These are phyloP conservation scores for Agrotis segetum DNA, from an alignment of 2,888 invertebrate genomes.

Conservation along the genomic window DNA sequence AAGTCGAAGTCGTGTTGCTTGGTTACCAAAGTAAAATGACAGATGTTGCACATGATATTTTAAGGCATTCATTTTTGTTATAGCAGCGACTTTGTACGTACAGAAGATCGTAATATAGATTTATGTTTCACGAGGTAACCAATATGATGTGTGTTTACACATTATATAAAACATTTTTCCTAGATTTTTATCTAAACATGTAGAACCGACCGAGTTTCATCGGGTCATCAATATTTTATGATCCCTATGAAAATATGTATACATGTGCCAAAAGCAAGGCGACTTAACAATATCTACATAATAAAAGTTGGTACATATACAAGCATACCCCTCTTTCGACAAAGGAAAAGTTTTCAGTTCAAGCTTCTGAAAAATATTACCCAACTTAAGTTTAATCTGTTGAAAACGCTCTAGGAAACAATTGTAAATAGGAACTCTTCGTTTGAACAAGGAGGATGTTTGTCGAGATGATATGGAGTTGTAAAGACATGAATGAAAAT, in stretches of 20 bases:
- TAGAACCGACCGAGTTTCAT: slow-evolving; percentile 11
- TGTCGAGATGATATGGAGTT: slow-evolving; percentile 54
- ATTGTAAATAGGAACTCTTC: slow-evolving; percentile 82
- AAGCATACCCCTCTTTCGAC: slow-evolving; percentile 65
- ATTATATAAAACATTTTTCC: slow-evolving; percentile 10
- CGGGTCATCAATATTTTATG: slow-evolving; percentile 43
- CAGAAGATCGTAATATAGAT: neutral
- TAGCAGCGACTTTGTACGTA: too few species aligned
- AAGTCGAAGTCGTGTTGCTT: too few species aligned
- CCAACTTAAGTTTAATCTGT: slow-evolving; percentile 88
- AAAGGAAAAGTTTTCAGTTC: slow-evolving; percentile 83
- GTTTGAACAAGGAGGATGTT: slow-evolving; percentile 72
- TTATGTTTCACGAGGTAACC: neutral
- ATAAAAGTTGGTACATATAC: slow-evolving; percentile 42
- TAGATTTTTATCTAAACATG: slow-evolving; percentile 31
- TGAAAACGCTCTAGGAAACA: slow-evolving; percentile 83
- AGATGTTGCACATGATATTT: too few species aligned
- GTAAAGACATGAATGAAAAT: slow-evolving; percentile 45
- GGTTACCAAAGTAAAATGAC: too few species aligned
- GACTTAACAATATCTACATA: slow-evolving; percentile 45
- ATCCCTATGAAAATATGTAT: slow-evolving; percentile 21
- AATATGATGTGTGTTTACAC: slow-evolving; percentile 4
- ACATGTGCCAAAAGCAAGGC: slow-evolving; percentile 26
- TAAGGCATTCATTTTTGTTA: too few species aligned
- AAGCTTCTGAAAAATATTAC: slow-evolving; percentile 87